Conservation (phyloP, 2,888 invertebrate genomes). For the Elysia crispata region DNA sequence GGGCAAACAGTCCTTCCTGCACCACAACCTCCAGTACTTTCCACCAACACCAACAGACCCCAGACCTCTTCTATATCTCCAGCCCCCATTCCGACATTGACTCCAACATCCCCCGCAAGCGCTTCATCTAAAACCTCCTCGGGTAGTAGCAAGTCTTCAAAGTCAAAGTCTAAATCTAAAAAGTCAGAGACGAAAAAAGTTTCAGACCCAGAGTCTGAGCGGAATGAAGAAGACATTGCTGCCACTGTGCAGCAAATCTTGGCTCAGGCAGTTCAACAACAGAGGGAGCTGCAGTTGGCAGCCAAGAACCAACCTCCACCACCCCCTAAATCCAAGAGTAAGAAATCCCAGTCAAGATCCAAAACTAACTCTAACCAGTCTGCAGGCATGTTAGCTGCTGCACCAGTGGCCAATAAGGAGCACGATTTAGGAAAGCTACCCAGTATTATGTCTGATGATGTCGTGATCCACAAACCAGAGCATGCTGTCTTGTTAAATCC, state of each 20-base stretch:
- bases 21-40: neutral
- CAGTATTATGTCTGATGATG: constrained; percentile 45
- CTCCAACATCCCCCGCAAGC: neutral
- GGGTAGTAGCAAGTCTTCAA: constrained; percentile 23
- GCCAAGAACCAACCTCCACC: constrained; percentile 46
- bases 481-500: neutral
- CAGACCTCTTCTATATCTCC: neutral
- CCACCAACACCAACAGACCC: neutral
- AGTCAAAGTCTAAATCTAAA: constrained; percentile 45
- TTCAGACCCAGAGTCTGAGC: constrained; percentile 35
- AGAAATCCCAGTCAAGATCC: constrained; percentile 32
- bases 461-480: constrained; percentile 19
- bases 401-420: constrained; percentile 26
- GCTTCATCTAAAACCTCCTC: neutral
- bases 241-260: constrained; percentile 45
- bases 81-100: too few species aligned
- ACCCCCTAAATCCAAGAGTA: constrained; percentile 45
- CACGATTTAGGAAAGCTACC: constrained; percentile 42
- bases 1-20: neutral
- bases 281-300: constrained; percentile 42
- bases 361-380: constrained; percentile 10
- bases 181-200: constrained; percentile 43
- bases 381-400: too few species aligned
- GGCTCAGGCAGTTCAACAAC: constrained; percentile 48
- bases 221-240: constrained; percentile 47